phyloP scores from a whole-genome alignment of 2,797 vertebrate species.

The Spinibarbus caldwelli region DNA sequence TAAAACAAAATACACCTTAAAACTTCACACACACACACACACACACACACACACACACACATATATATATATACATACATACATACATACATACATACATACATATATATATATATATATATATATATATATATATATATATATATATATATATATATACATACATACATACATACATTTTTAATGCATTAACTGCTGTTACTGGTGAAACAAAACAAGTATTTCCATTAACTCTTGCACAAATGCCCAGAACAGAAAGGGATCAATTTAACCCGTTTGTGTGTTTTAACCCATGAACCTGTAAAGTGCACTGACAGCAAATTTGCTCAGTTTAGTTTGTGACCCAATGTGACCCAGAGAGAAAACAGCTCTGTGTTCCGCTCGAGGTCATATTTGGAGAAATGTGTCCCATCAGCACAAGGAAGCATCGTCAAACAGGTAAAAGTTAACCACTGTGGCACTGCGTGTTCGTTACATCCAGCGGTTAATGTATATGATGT shows the following conservation, averaged over 20 bases:
- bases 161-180: too few relatives aligned
- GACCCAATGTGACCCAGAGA: conserved; percentile 26
- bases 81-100: too few relatives aligned
- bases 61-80: too few relatives aligned
- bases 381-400: conserved; percentile 42
- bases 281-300: background rate
- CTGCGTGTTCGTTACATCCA: background rate
- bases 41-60: too few relatives aligned
- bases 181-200: too few relatives aligned
- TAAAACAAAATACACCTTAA: too few relatives aligned
- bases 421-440: conserved; percentile 27
- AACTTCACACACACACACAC: too few relatives aligned
- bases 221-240: background rate
- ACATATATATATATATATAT: too few relatives aligned
- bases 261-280: background rate
- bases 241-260: background rate
- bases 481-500: background rate
- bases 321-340: conserved; percentile 49
- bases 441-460: conserved; percentile 31
- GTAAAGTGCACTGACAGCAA: conserved; percentile 44
- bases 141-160: too few relatives aligned
- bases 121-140: too few relatives aligned
- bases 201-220: too few relatives aligned
- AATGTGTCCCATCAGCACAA: conserved; percentile 35
- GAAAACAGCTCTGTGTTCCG: conserved; percentile 14